These are phyloP conservation scores for Macroramphosus scolopax DNA, from an alignment of 2,797 vertebrate genomes.

Conservation along the genomic window DNA sequence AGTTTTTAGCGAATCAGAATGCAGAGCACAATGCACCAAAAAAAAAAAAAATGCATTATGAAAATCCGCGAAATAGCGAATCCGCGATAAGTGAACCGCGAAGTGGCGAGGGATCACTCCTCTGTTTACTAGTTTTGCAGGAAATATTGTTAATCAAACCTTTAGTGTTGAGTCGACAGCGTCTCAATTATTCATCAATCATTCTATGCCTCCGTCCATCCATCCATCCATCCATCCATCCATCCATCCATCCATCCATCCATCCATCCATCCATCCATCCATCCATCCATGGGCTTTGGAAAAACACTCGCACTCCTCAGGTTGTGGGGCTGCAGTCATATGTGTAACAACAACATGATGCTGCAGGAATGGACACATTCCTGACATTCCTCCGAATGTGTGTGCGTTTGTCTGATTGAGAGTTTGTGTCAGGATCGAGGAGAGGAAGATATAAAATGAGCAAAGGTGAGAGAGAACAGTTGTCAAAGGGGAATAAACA, in stretches of 20 bases:
- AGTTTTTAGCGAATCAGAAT: too few relatives aligned
- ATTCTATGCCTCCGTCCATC: constrained; percentile 29
- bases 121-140: too few relatives aligned
- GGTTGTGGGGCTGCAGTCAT: constrained; percentile 67
- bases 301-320: constrained; percentile 59
- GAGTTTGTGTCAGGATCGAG: constrained; percentile 18
- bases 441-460: constrained; percentile 5
- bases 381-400: constrained; percentile 61
- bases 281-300: constrained; percentile 50
- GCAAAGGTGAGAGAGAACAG: constrained; percentile 18
- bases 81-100: too few relatives aligned
- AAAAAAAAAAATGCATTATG: too few relatives aligned
- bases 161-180: constrained; percentile 35
- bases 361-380: constrained; percentile 67
- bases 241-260: constrained; percentile 24
- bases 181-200: constrained; percentile 49
- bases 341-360: constrained; percentile 74
- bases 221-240: constrained; percentile 44
- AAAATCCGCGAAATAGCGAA: too few relatives aligned
- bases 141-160: too few relatives aligned
- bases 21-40: too few relatives aligned
- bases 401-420: constrained; percentile 12
- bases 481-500: constrained; percentile 21
- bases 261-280: constrained; percentile 34
- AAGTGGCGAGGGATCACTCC: too few relatives aligned